Conservation (phyloP, 2,113 vertebrate genomes). For the Oplegnathus fasciatus region DNA sequence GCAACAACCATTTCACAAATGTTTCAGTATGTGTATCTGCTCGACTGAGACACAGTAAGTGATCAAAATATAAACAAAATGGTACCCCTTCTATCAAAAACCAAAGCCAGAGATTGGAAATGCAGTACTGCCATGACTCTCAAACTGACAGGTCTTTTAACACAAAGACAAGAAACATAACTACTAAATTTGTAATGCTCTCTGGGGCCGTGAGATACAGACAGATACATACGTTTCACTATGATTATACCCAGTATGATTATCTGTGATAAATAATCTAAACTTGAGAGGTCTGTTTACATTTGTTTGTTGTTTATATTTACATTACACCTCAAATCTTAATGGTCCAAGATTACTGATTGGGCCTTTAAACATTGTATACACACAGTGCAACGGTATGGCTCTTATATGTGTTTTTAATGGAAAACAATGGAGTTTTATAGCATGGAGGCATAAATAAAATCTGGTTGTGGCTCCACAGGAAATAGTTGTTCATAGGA, state of each 20-base stretch:
- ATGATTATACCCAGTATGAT: too few relatives aligned
- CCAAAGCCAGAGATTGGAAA: background rate
- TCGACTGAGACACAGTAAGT: background rate
- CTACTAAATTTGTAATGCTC: background rate
- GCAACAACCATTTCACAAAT: slow-evolving; percentile 6
- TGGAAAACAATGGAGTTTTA: background rate
- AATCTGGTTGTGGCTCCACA: background rate
- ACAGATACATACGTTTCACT: too few relatives aligned
- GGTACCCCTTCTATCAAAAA: background rate
- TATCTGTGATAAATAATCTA: too few relatives aligned
- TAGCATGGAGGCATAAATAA: background rate
- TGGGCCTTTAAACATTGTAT: background rate
- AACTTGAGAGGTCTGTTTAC: slow-evolving; percentile 3
- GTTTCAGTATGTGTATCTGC: background rate
- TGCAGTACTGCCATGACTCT: background rate
- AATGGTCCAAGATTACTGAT: background rate
- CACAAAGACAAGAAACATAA: background rate
- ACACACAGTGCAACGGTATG: background rate
- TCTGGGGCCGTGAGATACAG: background rate
- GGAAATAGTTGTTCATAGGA: background rate
- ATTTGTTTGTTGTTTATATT: too few relatives aligned
- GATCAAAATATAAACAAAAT: background rate
- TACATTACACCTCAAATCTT: background rate
- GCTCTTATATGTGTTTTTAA: background rate
- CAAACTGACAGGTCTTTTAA: background rate